Conservation (phyloP, 2,113 vertebrate species). For the Notarius quadriscutis region DNA sequence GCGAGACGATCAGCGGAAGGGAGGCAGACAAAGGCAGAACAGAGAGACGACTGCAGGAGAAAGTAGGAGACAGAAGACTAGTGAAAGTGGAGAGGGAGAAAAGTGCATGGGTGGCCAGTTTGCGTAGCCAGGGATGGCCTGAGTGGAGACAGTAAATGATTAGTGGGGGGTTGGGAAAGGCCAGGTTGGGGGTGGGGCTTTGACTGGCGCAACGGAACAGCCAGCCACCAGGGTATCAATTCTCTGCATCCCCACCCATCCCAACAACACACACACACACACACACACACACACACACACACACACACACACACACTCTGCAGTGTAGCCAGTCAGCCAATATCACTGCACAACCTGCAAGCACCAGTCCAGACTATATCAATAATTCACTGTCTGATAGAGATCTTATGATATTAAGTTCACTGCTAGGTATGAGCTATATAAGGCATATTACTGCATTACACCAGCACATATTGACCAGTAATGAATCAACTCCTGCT, state of each 20-base stretch:
- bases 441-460: constrained; percentile 4
- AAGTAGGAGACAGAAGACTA: constrained; percentile 27
- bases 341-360: constrained; percentile 43
- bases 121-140: constrained; percentile 32
- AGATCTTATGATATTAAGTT: constrained; percentile 32
- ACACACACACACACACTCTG: constrained; percentile 43
- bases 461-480: background rate
- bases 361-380: constrained; percentile 40
- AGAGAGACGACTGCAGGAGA: constrained; percentile 53
- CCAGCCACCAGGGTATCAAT: constrained; percentile 62
- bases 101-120: constrained; percentile 65
- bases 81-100: constrained; percentile 39
- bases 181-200: constrained; percentile 49
- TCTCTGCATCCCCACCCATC: constrained; percentile 61
- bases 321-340: constrained; percentile 47
- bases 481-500: background rate
- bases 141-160: constrained; percentile 19
- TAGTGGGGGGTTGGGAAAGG: constrained; percentile 21
- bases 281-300: constrained; percentile 21
- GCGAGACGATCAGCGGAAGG: constrained; percentile 46
- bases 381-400: constrained; percentile 44
- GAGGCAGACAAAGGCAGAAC: constrained; percentile 62
- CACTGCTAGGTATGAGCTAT: constrained; percentile 1
- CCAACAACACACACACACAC: constrained; percentile 28
- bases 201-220: constrained; percentile 54